Evolutionary conservation across 2,888 invertebrate species (phyloP).

Genomic region (Erebia aethiops): DNA sequence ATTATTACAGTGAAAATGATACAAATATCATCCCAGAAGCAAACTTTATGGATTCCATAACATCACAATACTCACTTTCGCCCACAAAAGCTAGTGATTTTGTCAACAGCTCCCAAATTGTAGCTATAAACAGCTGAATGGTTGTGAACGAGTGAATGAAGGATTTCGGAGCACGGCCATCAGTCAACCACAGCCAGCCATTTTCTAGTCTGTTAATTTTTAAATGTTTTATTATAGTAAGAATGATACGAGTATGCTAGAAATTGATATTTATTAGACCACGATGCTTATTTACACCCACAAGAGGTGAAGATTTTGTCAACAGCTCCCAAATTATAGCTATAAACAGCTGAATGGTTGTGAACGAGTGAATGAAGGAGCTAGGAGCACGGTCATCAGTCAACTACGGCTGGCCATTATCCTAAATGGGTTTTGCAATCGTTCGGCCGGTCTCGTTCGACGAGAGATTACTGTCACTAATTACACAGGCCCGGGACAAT

Average conservation of each 20-base stretch:
- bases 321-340: neutral
- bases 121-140: constrained; percentile 58
- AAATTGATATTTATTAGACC: too few species aligned
- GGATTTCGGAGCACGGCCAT: constrained; percentile 59
- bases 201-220: too few species aligned
- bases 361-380: constrained; percentile 54
- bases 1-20: too few species aligned
- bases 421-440: constrained; percentile 70
- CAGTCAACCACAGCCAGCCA: constrained; percentile 50
- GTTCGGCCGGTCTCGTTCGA: constrained; percentile 55
- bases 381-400: constrained; percentile 62
- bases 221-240: too few species aligned
- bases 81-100: neutral
- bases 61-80: too few species aligned
- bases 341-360: constrained; percentile 59
- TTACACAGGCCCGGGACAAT: constrained; percentile 36
- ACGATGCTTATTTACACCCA: too few species aligned
- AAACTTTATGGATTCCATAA: too few species aligned
- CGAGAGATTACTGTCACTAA: constrained; percentile 51
- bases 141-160: constrained; percentile 50
- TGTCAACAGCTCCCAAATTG: neutral
- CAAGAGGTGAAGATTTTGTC: neutral
- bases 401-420: constrained; percentile 67
- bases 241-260: too few species aligned
- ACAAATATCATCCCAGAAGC: too few species aligned